Evolutionary conservation across 2,113 vertebrate species (phyloP), one percentile per base, ranked within the genome.

Genomic region (Misgurnus anguillicaudatus): DNA sequence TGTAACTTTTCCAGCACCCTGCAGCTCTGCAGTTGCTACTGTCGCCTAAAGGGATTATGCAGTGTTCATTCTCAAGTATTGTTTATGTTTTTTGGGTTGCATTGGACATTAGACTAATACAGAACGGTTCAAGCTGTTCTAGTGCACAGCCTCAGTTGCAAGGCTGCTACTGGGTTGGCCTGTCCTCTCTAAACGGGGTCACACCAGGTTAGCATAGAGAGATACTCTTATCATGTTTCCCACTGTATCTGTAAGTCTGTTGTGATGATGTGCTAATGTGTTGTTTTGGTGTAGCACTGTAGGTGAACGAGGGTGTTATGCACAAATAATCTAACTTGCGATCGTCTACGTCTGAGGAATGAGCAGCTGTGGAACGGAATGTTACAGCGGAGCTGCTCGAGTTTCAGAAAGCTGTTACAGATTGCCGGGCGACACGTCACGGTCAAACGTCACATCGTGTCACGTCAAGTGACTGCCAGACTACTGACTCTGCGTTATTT

Each of bases 311-410:
- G 63, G 48, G 55, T 63, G 72, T 81, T 67, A 70, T 71, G 55
- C 61, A 31, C 48, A 63, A 19, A 73, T 76, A 76, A 58, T 63
- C 67, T 68, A 42, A 80, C 67, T 69, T 63, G 36, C 21, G 6
- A 16, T 80, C 74, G 10, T 53, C 24, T 42, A n/a, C 62, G 80
- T 84, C 86, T 86, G 84, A 80, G 77, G 83, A 84, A 80, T 81
- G 87, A 86, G 88, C 86, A 87, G 88, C 85, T 84, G 88, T 89
- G 89, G 91, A 86, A 90, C 74, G 0, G 83, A 81, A 82, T 81
- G 86, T 84, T 74, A 87, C 76, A 60, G 80, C 80, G 75, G 74
- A 78, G 63, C 86, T 85, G 85, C 83, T 92, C 87, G 57, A 66
- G 78, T 92, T 90, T 90, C 89, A 91, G 87, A 84, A 88, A 87